Conservation (phyloP, 2,113 vertebrate species). For the Excalfactoria chinensis region DNA sequence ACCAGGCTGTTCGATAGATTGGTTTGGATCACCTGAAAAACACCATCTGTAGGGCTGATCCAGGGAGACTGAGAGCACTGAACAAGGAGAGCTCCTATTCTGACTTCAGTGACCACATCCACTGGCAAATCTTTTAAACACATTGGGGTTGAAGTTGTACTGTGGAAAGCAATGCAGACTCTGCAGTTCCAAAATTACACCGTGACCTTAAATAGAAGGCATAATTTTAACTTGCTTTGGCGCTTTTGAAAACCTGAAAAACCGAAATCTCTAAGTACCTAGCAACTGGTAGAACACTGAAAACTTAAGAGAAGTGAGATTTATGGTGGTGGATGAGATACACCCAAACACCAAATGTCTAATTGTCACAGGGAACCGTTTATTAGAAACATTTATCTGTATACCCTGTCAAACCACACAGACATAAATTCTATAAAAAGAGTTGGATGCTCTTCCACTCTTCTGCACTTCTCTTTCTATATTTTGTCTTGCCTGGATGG, state of each 20-base stretch:
- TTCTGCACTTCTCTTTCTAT: background rate
- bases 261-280: background rate
- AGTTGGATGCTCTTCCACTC: background rate
- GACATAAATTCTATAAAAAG: background rate
- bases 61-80: background rate
- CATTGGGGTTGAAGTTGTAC: background rate
- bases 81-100: background rate
- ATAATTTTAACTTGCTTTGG: background rate
- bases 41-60: background rate
- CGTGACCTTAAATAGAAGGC: background rate
- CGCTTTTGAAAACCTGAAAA: background rate
- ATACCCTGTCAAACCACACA: background rate
- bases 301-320: background rate
- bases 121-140: background rate
- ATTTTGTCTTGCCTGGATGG: background rate
- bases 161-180: background rate
- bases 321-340: background rate
- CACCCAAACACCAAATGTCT: background rate
- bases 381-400: background rate
- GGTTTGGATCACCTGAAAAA: background rate
- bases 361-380: background rate
- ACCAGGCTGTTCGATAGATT: background rate
- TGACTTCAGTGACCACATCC: background rate
- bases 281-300: background rate
- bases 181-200: background rate